Evolutionary conservation across 2,888 invertebrate genomes (phyloP), one percentile per base, ranked within the genome.

Genomic region (Amblyteles armatorius): DNA sequence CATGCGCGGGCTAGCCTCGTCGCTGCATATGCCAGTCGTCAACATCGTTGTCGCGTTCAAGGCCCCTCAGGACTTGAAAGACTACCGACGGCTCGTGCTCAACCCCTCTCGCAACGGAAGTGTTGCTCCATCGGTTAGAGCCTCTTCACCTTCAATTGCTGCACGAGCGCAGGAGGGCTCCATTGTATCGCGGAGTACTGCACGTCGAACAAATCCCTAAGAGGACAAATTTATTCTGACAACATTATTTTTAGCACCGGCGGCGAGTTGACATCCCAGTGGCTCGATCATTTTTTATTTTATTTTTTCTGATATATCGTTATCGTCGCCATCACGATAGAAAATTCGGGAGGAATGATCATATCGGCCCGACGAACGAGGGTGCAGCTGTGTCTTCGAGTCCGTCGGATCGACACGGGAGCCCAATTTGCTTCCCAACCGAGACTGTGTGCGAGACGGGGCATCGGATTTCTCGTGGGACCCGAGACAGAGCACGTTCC

Each of bases 81-180:
- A 82, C 84, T 60, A 67, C 76, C 55, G 63, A 71, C 79, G 74
- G 57, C 33, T 77, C 67, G 63, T 33, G 71, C 19, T 57, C 79
- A 77, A 77, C 79, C 76, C 79, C 79, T 79, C 79, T 52, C 52
- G 33, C 85, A 44, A 67, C 79, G 79, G 68, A 85, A 85, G 82
- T 85, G 85, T 85, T 85, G 85, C 85, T 85, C 44, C 79, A 77
- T 63, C 63, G 63, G 79, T 79, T 79, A 67, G 52, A 52, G 82
- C 74, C 65, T 71, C 71, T 60, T 16, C 76, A 67, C 71, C 48
- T 67, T 55, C 73, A 69, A 69, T 77, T 50, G 55, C 63, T 36
- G 57, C 40, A 33, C 52, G 52, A 44, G n/a, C 19, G 69, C 60
- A 22, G 44, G 63, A 65, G 71, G 16, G 26, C 29, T 16, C 16